Base-by-base conservation (phyloP, 2,797 vertebrate genomes). In the Mareca penelope region DNA sequence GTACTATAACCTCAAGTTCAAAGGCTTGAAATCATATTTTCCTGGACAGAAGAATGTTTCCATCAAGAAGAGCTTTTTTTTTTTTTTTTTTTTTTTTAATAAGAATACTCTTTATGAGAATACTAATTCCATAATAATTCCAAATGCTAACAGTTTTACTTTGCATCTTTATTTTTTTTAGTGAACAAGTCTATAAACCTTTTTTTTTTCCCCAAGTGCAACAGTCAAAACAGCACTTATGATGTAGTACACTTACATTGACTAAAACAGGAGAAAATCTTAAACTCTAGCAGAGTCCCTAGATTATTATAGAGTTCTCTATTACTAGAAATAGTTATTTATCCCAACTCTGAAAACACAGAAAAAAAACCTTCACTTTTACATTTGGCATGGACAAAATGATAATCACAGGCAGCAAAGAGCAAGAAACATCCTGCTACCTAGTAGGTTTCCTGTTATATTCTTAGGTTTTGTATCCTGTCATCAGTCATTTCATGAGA, bases 151-250 rank as follows among this genome's bases (percentile, higher is more conserved):
- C 79, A 63, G 15, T 18, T 92, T 16, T 61, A 21, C 23, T 76
- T 89, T 71, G 57, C 23, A 92, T 85, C 40, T 75, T 85, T 95
- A 85, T 88, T 48, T 50, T 35, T 78, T 91, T 75, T 53, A 40
- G 65, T 39, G 48, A 56, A 85, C 22, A 40, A 59, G 7, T 60
- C 18, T 50, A 26, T 70, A 80, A 93, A 89, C 10, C 14, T 26
- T 73, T 63, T 16, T 48, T 87, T 85, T 63, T 24, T 3, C 21
- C 28, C 21, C 28, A 79, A 68, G 33, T 7, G 16, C n/a, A 77
- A 42, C 31, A 77, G 44, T 81, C 64, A 83, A 90, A 77, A 35
- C n/a, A 94, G 26, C 7, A 44, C 17, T 88, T 65, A 39, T 1
- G 7, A 56, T 35, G 28, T 12, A 46, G 28, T 39, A 50, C 8